Conservation (phyloP, 2,113 vertebrate species). For the Danionella cerebrum region DNA sequence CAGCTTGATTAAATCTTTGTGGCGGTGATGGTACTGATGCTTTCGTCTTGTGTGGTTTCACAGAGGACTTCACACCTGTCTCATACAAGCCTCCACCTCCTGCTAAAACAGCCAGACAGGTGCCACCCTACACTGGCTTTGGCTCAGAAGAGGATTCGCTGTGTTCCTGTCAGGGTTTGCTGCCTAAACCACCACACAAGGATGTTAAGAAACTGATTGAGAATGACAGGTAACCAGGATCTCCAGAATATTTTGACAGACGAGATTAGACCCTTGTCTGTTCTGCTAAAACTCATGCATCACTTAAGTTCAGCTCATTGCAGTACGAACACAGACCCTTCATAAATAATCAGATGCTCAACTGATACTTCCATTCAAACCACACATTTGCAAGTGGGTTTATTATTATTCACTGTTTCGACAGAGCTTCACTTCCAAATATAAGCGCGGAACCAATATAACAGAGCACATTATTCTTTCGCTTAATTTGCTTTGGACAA, state of each 20-base stretch:
- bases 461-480: not conserved
- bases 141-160: conserved; percentile 92
- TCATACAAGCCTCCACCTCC: conserved; percentile 57
- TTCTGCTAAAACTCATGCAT: not conserved
- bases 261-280: conserved; percentile 14
- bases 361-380: not conserved
- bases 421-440: not conserved
- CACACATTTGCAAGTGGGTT: not conserved
- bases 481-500: not conserved
- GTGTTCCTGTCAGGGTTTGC: conserved; percentile 66
- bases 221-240: conserved; percentile 76
- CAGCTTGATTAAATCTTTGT: not conserved
- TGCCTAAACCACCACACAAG: conserved; percentile 62
- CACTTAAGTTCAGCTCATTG: not conserved
- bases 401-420: not conserved
- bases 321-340: not conserved
- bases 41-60: not conserved
- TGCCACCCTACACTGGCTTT: conserved; percentile 86
- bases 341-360: not conserved
- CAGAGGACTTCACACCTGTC: conserved; percentile 79
- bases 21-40: not conserved
- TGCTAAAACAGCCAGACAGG: conserved; percentile 53
- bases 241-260: not conserved
- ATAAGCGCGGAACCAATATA: conserved; percentile 14
- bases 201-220: conserved; percentile 74